A percentile compares a stretch with the other conserved stretches of the same genome.
Conservation (phyloP, 2,797 vertebrate species). For the Graptemys geographica region DNA sequence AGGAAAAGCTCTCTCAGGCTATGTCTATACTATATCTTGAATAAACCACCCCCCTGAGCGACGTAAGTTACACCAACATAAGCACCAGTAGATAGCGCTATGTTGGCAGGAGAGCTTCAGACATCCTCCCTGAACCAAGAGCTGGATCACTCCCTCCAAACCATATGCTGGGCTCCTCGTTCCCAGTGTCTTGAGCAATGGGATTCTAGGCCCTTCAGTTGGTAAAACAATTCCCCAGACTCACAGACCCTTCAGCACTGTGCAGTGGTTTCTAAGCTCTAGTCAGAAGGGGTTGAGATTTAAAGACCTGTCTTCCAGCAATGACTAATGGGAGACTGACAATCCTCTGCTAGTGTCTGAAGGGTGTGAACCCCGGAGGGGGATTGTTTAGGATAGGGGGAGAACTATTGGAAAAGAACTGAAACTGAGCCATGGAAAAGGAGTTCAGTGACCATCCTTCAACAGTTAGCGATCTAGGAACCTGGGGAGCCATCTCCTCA, state of each 20-base stretch:
- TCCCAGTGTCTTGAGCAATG: neutral
- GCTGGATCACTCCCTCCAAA: neutral
- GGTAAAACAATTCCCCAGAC: neutral
- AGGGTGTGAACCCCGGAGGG: neutral
- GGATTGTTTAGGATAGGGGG: neutral
- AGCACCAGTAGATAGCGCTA: too few species aligned
- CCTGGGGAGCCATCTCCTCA: neutral
- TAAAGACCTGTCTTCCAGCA: neutral
- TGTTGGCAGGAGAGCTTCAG: too few species aligned
- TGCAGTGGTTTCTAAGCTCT: neutral
- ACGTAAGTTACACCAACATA: too few species aligned
- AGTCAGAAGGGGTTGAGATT: neutral
- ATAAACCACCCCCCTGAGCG: too few species aligned
- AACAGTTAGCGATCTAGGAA: neutral
- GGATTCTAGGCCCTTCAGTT: neutral
- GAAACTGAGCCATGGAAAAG: neutral
- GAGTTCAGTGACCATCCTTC: neutral
- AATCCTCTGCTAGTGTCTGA: neutral
- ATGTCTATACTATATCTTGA: too few species aligned
- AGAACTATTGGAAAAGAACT: neutral
- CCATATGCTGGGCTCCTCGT: neutral
- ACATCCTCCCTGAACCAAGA: neutral
- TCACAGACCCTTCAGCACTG: neutral
- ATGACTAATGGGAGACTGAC: neutral
- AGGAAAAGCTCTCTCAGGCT: neutral